Base-by-base conservation (phyloP, 2,797 vertebrate species). In the Trachurus trachurus region DNA sequence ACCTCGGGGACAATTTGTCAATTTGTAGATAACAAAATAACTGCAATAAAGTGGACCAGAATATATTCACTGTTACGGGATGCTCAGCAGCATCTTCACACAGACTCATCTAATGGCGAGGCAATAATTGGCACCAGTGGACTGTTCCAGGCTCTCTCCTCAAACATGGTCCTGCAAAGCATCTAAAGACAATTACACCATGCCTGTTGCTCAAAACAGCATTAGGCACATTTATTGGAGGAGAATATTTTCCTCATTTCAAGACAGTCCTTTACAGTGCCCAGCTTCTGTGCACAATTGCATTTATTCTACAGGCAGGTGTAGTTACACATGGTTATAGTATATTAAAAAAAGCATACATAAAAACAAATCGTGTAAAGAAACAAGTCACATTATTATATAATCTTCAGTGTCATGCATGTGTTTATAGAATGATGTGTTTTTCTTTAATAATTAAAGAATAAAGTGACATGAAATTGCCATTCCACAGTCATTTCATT, bases 151-250 rank as follows among this genome's bases (percentile, higher is more conserved):
- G 16, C 9, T 19, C 8, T 31, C 0, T 56, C 37, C n/a, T 61
- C 49, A 49, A 12, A 61, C 69, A 76, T 45, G 3, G 19, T 22
- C 71, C n/a, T 53, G 15, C 21, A 61, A 61, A 60, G 42, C 40
- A 40, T 45, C 19, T 13, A 2, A 45, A 57, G 5, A 49, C 31
- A 50, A 49, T n/a, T 15, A 42, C 40, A 11, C 11, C 0, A 0
- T 19, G 57, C 26, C 44, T 52, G 42, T 70, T 39, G 9, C 62
- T 69, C 60, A 11, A 0, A 5, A 21, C 21, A 54, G 22, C 57
- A 56, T 68, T 11, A 31, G 45, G 39, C 67, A 58, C 39, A 71
- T 44, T 78, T 73, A 22, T 61, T 56, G n/a, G 8, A 39, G 19
- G 57, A 19, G 19, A 69, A 26, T 61, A 13, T 39, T 52, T 9